Percentiles rank a stretch among this genome's conserved stretches.
Evolutionary conservation across 2,797 vertebrate species (phyloP).

Genomic region (Loriculus beryllinus): DNA sequence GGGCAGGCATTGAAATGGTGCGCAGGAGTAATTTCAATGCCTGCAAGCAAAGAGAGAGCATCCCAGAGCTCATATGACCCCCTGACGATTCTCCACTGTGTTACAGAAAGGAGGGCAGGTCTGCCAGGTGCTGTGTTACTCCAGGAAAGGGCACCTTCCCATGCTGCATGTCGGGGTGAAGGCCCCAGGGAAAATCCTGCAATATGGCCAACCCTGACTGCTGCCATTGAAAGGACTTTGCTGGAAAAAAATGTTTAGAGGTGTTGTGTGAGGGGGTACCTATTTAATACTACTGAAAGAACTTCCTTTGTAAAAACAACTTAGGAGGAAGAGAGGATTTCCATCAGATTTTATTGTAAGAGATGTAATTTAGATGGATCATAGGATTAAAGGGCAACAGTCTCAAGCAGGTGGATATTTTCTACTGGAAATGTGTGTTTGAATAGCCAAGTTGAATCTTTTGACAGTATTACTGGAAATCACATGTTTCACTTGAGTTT

Average conservation of each 20-base stretch:
- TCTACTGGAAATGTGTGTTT: background rate
- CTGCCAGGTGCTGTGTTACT: background rate
- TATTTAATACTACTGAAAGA: background rate
- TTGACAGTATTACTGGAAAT: background rate
- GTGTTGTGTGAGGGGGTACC: background rate
- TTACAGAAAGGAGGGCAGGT: background rate
- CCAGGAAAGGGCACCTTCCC: background rate
- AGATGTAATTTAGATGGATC: background rate
- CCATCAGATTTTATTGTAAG: background rate
- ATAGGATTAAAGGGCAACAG: background rate
- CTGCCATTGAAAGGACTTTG: background rate
- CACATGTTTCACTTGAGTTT: background rate
- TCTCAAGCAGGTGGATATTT: background rate
- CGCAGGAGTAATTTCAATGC: background rate
- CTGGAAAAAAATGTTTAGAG: background rate
- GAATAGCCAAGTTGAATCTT: background rate
- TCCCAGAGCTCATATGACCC: background rate
- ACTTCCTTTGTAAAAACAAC: background rate
- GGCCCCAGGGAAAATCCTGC: background rate
- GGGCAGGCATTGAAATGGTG: background rate
- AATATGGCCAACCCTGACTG: background rate
- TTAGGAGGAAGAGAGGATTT: background rate
- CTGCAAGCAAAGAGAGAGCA: background rate
- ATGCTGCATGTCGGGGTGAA: background rate
- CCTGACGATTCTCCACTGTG: background rate